phyloP scores from a whole-genome alignment of 1,140 invertebrate genomes.

The Drosophila pseudoobscura region DNA sequence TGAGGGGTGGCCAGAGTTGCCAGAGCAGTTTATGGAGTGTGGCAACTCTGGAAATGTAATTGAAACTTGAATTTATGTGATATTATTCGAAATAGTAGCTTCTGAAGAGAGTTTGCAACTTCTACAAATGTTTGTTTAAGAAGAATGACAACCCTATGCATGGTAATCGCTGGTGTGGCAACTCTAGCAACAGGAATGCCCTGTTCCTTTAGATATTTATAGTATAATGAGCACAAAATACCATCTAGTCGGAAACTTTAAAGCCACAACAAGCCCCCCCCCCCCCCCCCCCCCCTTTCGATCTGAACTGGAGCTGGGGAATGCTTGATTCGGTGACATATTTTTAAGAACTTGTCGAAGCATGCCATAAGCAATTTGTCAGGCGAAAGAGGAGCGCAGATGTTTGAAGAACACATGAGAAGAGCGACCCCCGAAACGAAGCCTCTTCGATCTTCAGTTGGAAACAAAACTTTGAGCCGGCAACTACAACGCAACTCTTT shows the following conservation, averaged over 20 bases:
- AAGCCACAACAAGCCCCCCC: not conserved
- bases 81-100: too few species aligned
- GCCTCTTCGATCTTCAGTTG: constrained; percentile 37
- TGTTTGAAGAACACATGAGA: constrained; percentile 37
- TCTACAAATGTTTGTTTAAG: too few species aligned
- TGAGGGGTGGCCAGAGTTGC: not conserved
- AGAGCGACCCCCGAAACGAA: not conserved
- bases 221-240: not conserved
- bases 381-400: constrained; percentile 18
- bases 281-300: not conserved
- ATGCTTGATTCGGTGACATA: not conserved
- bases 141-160: too few species aligned
- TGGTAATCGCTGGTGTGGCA: too few species aligned
- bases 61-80: too few species aligned
- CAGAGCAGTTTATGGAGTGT: not conserved
- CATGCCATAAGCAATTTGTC: constrained; percentile 66
- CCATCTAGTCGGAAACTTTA: constrained; percentile 10
- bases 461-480: constrained; percentile 20
- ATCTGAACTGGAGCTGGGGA: not conserved
- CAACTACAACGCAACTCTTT: constrained; percentile 9
- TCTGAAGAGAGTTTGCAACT: too few species aligned
- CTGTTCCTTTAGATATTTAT: too few species aligned
- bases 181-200: too few species aligned
- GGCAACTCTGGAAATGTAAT: too few species aligned
- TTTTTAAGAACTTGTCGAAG: constrained; percentile 60